phyloP scores from a whole-genome alignment of 2,797 vertebrate genomes.

The Periophthalmus magnuspinnatus region DNA sequence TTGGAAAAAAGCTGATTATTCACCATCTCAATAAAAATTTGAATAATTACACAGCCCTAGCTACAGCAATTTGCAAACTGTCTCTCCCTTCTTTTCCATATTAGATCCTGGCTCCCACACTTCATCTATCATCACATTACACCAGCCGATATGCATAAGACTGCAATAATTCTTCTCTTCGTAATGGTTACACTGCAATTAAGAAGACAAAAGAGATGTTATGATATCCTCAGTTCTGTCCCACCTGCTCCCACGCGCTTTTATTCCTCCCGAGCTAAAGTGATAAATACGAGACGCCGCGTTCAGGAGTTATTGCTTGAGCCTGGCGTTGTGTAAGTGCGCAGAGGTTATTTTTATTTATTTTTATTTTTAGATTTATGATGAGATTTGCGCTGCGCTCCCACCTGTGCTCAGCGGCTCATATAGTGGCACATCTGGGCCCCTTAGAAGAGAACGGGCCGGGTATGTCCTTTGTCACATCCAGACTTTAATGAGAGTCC shows the following conservation, averaged over 20 bases:
- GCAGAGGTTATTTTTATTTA: neutral
- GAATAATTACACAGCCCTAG: no score
- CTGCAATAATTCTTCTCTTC: neutral
- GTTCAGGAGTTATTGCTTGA: neutral
- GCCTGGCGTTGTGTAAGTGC: neutral
- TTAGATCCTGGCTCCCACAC: neutral
- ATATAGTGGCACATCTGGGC: neutral
- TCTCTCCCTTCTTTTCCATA: no score
- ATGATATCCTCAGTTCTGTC: neutral
- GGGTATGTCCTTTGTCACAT: neutral
- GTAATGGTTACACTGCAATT: neutral
- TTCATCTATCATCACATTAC: neutral
- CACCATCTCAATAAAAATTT: no score
- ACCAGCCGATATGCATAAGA: neutral
- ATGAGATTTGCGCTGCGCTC: conserved; percentile 1
- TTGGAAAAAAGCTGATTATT: no score
- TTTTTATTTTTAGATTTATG: conserved; percentile 1
- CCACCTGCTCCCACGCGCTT: neutral
- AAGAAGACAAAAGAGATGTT: neutral
- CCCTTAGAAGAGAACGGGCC: neutral
- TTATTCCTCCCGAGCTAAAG: neutral
- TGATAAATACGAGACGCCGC: neutral
- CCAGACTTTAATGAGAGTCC: conserved; percentile 1
- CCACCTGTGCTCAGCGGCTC: conserved; percentile 2
- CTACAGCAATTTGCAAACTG: no score